Evolutionary conservation across 2,888 invertebrate genomes (phyloP).

Genomic region (Xestia xanthographa): DNA sequence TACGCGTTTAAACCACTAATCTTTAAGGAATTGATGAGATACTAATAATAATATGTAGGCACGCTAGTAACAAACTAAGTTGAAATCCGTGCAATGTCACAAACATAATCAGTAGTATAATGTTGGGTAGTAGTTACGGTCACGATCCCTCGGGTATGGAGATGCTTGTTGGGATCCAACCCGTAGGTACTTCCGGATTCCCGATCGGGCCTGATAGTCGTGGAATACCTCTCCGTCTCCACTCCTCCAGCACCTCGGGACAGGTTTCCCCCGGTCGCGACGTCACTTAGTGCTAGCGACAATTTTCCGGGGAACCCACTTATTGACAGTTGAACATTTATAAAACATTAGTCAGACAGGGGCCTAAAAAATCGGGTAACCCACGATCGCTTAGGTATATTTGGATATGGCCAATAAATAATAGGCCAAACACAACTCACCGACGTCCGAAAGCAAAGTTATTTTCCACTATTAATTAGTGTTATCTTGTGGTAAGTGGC

Average conservation of each 20-base stretch:
- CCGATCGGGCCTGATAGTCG: neutral
- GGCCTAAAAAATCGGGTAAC: neutral
- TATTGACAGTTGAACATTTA: neutral
- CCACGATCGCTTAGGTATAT: neutral
- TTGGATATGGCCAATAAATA: neutral
- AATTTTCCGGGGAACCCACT: neutral
- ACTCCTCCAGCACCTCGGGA: neutral
- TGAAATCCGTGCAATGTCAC: neutral
- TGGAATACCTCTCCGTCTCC: neutral
- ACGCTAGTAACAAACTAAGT: no score
- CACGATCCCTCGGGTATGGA: neutral
- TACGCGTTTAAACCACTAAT: neutral
- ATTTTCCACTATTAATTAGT: neutral
- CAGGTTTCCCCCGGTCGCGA: neutral
- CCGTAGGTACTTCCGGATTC: no score
- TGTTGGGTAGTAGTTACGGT: neutral
- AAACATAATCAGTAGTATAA: neutral
- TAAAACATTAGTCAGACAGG: neutral
- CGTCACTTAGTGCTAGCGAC: neutral
- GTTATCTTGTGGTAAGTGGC: neutral
- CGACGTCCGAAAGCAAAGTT: neutral
- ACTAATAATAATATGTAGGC: neutral
- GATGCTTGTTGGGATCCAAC: neutral
- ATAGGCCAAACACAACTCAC: neutral
- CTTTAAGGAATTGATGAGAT: neutral